A percentile compares a stretch with the other conserved stretches of the same genome.
These are phyloP conservation scores for Passer domesticus DNA, from an alignment of 2,113 vertebrate species.

Conservation along the genomic window DNA sequence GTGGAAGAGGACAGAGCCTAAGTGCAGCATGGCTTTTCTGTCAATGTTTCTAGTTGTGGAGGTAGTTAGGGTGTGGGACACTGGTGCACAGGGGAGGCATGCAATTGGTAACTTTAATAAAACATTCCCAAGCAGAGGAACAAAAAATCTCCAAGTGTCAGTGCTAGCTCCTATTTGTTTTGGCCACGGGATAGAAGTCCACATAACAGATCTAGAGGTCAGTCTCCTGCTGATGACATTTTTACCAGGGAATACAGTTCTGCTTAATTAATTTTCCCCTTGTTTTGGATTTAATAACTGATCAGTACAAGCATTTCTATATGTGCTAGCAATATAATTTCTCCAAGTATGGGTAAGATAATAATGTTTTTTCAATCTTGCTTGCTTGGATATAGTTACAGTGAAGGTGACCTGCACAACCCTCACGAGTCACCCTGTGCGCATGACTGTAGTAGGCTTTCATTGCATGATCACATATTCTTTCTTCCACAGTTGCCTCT, in stretches of 20 bases:
- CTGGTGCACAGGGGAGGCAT: background rate
- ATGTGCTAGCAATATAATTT: background rate
- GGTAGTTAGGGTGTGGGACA: background rate
- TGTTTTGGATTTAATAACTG: background rate
- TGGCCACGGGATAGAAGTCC: background rate
- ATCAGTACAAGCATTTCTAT: background rate
- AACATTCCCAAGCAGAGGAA: background rate
- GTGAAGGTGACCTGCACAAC: background rate
- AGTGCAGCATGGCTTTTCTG: background rate
- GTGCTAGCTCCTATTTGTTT: background rate
- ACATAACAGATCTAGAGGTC: background rate
- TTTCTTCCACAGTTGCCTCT: background rate
- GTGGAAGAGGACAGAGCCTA: background rate
- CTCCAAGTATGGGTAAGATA: background rate
- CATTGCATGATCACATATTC: background rate
- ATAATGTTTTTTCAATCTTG: background rate
- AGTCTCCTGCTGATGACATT: background rate
- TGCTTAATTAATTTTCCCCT: background rate
- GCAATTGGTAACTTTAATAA: background rate
- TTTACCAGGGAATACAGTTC: background rate
- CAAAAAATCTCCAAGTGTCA: background rate
- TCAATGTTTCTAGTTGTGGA: background rate
- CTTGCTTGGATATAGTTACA: background rate
- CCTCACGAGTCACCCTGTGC: background rate
- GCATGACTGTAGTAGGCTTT: background rate